A percentile compares a stretch with the other conserved stretches of the same genome.
Evolutionary conservation across 1,140 invertebrate species (phyloP).

Genomic region (Bombus pyrosoma): DNA sequence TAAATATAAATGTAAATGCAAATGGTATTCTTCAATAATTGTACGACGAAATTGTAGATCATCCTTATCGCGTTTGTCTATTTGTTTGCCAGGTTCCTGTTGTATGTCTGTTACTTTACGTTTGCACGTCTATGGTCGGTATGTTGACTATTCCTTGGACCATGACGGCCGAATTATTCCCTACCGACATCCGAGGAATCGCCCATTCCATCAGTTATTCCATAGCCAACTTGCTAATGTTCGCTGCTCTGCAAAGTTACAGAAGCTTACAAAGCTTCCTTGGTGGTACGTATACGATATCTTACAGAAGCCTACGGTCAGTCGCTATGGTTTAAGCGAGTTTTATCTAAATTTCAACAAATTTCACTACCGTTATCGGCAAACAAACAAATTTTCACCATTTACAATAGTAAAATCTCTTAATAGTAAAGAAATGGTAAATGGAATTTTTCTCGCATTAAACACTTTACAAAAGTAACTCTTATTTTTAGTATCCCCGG

Average conservation of each 20-base stretch:
- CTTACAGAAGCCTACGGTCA: background rate
- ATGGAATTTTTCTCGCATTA: no score
- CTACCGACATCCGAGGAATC: constrained; percentile 84
- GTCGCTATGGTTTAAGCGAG: background rate
- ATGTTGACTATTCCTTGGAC: constrained; percentile 85
- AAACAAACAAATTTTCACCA: no score
- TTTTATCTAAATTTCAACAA: no score
- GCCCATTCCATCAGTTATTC: constrained; percentile 83
- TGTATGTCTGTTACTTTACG: constrained; percentile 82
- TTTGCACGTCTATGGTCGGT: constrained; percentile 84
- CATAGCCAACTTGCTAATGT: constrained; percentile 84
- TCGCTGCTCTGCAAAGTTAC: constrained; percentile 82
- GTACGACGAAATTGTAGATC: background rate
- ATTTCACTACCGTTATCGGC: no score
- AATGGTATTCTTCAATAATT: background rate
- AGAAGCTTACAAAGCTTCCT: constrained; percentile 79
- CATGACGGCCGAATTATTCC: constrained; percentile 85
- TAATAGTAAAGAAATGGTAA: no score
- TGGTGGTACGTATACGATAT: constrained; percentile 69
- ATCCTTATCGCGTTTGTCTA: background rate
- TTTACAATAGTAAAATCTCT: no score
- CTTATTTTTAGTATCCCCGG: no score
- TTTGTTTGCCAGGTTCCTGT: constrained; percentile 75
- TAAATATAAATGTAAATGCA: no score
- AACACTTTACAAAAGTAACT: no score